Evolutionary conservation across 2,888 invertebrate genomes (phyloP), one percentile per base, ranked within the genome.

Genomic region (Zaprionus bogoriensis): DNA sequence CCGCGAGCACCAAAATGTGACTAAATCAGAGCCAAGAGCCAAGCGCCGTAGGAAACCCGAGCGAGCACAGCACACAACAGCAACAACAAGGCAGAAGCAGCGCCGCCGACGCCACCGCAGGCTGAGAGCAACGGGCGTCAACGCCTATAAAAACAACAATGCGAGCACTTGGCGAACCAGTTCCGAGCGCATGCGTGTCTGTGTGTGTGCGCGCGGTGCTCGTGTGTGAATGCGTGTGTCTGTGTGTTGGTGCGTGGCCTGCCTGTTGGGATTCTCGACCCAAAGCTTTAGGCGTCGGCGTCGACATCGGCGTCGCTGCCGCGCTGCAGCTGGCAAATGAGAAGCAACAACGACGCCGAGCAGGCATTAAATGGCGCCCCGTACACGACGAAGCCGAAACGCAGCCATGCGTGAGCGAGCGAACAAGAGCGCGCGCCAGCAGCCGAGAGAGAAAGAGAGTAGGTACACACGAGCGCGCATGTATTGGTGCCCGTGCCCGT

Each of bases 1-100:
- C 81, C 86, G 82, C 84, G 87, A 87, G 88, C 90, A 89, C 89
- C 89, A 90, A 89, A 87, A 84, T 78, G 77, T 89, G 74, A 89
- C 89, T 90, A 86, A 87, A 84, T 77, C 73, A 63, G 73, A 73
- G 73, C 77, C 74, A 80, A 77, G 74, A 73, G 72, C 84, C 67
- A 72, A 72, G 67, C 69, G 77, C 71, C 81, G 72, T 68, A 79
- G 63, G 73, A 74, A 75, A 74, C 78, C 59, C 63, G 64, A 60
- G 25, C 27, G 48, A 60, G 58, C 61, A 58, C 61, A 30, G 47
- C 17, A 52, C 48, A 41, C 20, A 48, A 22, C 51, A 30, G 48
- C 47, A 50, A 44, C 39, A 30, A 38, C 48, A 59, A 19, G 19
- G 50, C 57, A 60, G 63, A 60, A 48, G 67, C 72, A 68, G 55